Base-by-base conservation (phyloP, 2,797 vertebrate species). In the Artibeus jamaicensis region DNA sequence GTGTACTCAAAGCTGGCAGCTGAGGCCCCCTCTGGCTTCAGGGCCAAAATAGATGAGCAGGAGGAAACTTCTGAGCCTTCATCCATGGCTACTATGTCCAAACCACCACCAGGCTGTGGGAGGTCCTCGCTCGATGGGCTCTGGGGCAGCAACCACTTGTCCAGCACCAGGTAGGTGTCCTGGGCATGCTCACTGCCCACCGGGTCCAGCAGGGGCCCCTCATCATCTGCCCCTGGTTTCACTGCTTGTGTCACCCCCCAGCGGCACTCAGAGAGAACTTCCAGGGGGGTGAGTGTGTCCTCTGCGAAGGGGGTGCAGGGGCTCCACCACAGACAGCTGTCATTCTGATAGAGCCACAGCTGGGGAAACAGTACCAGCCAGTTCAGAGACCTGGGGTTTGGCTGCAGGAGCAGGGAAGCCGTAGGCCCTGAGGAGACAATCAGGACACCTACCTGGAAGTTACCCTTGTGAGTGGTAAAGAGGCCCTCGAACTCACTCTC, bases 401-500 rank as follows among this genome's bases (percentile, higher is more conserved):
- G n/a, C 84, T 1, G 0, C 10, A 24, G 37, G 76, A 53, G 19
- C 48, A 68, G 67, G 74, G 42, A 46, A 46, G 16, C 26, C 46
- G 57, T 90, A 67, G 62, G 39, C 24, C 32, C 62, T 6, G 24
- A 16, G 21, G 44, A 37, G 15, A 86, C 70, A n/a, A 5, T 22
- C 26, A 18, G 44, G 32, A 34, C 44, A 82, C 96, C 86, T 98
- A 99, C 99, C 99, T 99, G 98, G 96, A 99, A 99, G 97, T 99
- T 98, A 5, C 99, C 99, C 71, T 98, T 99, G 95, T 99, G 99
- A 73, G 99, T 99, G 3, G 98, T 99, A 91, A 99, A 99, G 48
- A 99, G 99, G 8, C 98, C 99, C 92, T 98, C 98, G 81, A 99
- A 99, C 96, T 99, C 99, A 93, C 97, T 98, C 87, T 99, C 99